Evolutionary conservation across 1,140 invertebrate genomes (phyloP).

Genomic region (Neodiprion pinetum): DNA sequence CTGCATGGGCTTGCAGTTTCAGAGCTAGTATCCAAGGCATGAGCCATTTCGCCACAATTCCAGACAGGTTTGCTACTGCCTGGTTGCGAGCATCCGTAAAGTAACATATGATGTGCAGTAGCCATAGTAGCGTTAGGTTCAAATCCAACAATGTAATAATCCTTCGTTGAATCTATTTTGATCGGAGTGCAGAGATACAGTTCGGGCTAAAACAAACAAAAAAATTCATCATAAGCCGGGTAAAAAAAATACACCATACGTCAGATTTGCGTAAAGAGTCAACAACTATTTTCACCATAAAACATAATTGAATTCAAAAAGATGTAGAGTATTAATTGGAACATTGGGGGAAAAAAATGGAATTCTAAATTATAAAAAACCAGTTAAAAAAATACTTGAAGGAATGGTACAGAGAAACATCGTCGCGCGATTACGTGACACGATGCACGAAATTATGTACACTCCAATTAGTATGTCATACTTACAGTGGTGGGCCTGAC

Average conservation of each 20-base stretch:
- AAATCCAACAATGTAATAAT: slow-evolving; percentile 89
- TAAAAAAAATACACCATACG: too few species aligned
- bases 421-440: background rate
- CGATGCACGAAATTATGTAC: background rate
- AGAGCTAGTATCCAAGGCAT: slow-evolving; percentile 48
- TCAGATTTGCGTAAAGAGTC: too few species aligned
- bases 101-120: slow-evolving; percentile 94
- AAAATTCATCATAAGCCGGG: too few species aligned
- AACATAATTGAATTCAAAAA: too few species aligned
- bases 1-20: slow-evolving; percentile 72
- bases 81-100: slow-evolving; percentile 91
- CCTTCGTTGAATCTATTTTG: slow-evolving; percentile 72
- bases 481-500: slow-evolving; percentile 72
- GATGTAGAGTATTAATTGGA: background rate
- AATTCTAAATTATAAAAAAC: background rate
- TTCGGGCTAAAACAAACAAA: slow-evolving; percentile 72
- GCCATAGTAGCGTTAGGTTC: slow-evolving; percentile 91
- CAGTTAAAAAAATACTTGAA: background rate
- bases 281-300: too few species aligned
- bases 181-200: slow-evolving; percentile 86
- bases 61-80: slow-evolving; percentile 82
- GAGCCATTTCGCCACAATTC: slow-evolving; percentile 94
- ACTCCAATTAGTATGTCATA: slow-evolving; percentile 17
- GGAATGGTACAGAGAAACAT: too few species aligned
- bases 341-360: background rate